Percentiles rank a stretch among this genome's conserved stretches.
Evolutionary conservation across 1,140 invertebrate species (phyloP).

Genomic region (Temnothorax nylanderi): DNA sequence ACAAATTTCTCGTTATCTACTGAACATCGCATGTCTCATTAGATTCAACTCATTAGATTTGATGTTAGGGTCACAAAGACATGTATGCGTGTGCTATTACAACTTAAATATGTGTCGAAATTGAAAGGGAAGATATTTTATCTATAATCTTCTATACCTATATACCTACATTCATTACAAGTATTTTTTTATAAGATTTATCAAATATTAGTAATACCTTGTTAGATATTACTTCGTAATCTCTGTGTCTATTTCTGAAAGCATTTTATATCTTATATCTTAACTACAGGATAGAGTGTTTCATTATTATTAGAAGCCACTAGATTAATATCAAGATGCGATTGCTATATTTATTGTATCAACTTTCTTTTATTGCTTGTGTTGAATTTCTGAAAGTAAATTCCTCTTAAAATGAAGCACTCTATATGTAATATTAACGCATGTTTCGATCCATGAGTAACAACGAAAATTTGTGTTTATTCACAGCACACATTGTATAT

Average conservation of each 20-base stretch:
- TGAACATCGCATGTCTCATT: conserved; percentile 35
- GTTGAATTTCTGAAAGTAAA: not conserved
- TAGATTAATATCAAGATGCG: not conserved
- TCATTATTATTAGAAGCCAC: not conserved
- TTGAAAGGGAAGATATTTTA: conserved; percentile 4
- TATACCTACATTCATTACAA: not conserved
- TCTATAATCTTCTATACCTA: not conserved
- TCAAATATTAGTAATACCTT: not conserved
- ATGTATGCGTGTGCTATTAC: not conserved
- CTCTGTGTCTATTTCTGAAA: not conserved
- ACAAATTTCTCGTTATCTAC: not conserved
- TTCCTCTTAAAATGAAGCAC: conserved; percentile 14
- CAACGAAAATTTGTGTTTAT: conserved; percentile 12
- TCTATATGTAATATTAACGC: conserved; percentile 28
- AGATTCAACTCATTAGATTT: not conserved
- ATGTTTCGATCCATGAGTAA: conserved; percentile 24
- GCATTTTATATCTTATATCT: conserved; percentile 17
- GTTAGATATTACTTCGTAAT: conserved; percentile 17
- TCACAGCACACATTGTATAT: conserved; percentile 11
- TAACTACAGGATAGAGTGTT: not conserved
- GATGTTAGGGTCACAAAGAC: conserved; percentile 14
- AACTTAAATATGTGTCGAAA: not conserved
- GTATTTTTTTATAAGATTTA: not conserved
- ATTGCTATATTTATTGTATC: not conserved
- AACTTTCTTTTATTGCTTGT: not conserved